These are phyloP conservation scores for Rotaria socialis DNA, from an alignment of 2,888 invertebrate species.

Conservation along the genomic window DNA sequence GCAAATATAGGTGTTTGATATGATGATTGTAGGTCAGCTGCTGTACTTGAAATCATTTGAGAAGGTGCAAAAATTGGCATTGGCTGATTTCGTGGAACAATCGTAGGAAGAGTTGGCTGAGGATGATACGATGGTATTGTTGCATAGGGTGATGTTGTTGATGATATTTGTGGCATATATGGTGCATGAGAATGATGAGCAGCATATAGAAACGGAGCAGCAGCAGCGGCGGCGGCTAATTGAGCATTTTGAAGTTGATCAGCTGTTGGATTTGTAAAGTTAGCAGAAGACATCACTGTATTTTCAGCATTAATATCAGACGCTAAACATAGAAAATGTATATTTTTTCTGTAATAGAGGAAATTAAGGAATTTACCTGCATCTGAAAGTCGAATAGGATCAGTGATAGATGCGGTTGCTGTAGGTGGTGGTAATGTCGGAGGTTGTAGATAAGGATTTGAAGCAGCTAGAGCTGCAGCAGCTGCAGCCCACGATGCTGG, in stretches of 20 bases:
- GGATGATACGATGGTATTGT: neutral
- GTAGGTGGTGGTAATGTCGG: neutral
- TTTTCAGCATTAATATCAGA: neutral
- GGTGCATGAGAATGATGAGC: neutral
- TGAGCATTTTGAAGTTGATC: slow-evolving; percentile 12
- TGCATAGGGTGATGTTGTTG: neutral
- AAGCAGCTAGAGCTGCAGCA: neutral
- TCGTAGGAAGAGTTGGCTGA: neutral
- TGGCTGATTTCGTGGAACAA: neutral
- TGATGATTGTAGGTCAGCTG: neutral
- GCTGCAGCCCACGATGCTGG: neutral
- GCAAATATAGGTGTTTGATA: neutral
- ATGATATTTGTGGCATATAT: neutral
- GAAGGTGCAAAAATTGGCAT: neutral
- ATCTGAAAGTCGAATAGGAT: neutral
- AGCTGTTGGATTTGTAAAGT: neutral
- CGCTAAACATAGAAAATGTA: neutral
- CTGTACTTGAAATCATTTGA: neutral
- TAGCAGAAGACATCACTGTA: neutral
- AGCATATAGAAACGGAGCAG: neutral
- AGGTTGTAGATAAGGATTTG: neutral
- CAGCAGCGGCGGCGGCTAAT: neutral
- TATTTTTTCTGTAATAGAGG: too few species aligned
- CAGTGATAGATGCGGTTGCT: neutral
- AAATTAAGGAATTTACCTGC: neutral